Evolutionary conservation across 2,888 invertebrate genomes (phyloP), one percentile per base, ranked within the genome.

Genomic region (Antheraea yamamai): DNA sequence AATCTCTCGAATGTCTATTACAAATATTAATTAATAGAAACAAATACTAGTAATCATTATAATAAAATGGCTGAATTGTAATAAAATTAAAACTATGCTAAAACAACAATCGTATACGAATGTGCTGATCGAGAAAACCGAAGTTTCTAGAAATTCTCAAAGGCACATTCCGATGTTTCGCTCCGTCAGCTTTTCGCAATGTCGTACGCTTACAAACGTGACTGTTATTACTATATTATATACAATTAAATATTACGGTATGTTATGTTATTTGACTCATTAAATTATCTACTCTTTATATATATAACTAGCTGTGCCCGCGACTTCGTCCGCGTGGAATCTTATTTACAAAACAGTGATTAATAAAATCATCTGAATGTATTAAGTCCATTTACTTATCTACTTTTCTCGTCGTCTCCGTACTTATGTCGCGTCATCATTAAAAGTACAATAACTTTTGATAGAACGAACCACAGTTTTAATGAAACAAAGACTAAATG

Each of bases 101-200:
- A 16, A 66, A 66, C 20, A 30, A 66, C 16, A 4, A 66, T 30
- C 26, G 26, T 12, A 66, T 66, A 16, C 3, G 26, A 66, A 66
- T 30, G 26, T 18, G 64, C 64, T 66, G 64, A 66, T 66, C 26
- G 14, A 16, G 8, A 4, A 30, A 30, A 66, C 14, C 6, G 16
- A 16, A 66, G 64, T 66, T 66, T 66, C 30, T 66, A 66, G 1
- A 66, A 30, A 66, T 66, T 30, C 16, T 66, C 64, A 66, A 66
- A 26, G 12, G 30, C 64, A 66, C 12, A 66, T 66, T 66, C 64
- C 64, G 16, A 66, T 16, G 64, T 66, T 16, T 66, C 16, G 64
- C 64, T 66, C 26, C 1, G 30, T 66, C 26, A 66, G 64, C 30
- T 26, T 6, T 66, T 66, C 26, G 30, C 30, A 66, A 30, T 30